These are phyloP conservation scores for Kradibia gibbosae DNA, from an alignment of 1,140 invertebrate genomes.

Conservation along the genomic window DNA sequence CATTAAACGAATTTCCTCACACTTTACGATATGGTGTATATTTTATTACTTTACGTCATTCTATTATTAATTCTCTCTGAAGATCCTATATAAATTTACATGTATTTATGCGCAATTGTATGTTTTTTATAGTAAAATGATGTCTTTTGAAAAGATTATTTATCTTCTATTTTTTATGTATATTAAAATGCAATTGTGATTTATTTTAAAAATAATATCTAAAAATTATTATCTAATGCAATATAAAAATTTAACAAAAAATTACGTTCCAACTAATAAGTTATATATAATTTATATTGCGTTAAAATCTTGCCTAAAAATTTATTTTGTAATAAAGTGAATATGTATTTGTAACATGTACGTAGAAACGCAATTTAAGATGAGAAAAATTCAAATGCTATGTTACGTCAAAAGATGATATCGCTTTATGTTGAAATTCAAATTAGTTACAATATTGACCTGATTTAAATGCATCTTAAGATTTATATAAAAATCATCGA, in stretches of 20 bases:
- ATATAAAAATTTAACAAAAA: too few relatives aligned
- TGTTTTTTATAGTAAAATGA: neutral
- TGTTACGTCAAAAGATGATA: neutral
- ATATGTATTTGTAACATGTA: neutral
- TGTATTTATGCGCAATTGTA: neutral
- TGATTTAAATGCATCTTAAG: neutral
- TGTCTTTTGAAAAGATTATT: neutral
- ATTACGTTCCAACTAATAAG: too few relatives aligned
- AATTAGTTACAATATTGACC: neutral
- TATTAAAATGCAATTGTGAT: neutral
- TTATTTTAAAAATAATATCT: neutral
- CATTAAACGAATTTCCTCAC: conserved; percentile 38
- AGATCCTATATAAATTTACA: conserved; percentile 31
- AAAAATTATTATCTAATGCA: too few relatives aligned
- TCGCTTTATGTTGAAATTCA: neutral
- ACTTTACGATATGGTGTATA: conserved; percentile 21
- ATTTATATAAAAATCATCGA: too few relatives aligned
- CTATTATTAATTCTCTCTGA: conserved; percentile 28
- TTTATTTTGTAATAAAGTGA: neutral
- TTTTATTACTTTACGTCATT: conserved; percentile 51
- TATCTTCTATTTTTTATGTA: neutral
- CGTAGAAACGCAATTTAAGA: neutral
- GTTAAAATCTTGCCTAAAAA: too few relatives aligned
- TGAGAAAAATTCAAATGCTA: neutral
- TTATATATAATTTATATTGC: too few relatives aligned